Conservation (phyloP, 2,797 vertebrate genomes). For the Semaprochilodus insignis region DNA sequence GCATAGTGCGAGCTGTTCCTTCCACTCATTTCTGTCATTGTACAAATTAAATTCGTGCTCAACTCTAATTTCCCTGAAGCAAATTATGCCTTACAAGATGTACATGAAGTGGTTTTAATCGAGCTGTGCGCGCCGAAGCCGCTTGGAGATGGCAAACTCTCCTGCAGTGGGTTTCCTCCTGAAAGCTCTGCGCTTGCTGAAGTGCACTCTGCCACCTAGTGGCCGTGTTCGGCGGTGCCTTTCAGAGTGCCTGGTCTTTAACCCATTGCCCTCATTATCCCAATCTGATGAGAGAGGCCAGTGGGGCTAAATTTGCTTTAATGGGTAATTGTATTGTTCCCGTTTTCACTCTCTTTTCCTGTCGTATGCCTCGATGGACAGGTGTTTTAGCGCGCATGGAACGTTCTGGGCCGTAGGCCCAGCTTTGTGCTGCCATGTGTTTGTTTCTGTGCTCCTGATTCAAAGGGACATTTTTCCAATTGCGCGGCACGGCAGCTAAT, state of each 20-base stretch:
- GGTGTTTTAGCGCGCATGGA: constrained; percentile 32
- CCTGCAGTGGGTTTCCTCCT: not conserved
- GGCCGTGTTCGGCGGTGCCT: constrained; percentile 49
- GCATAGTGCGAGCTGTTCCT: not conserved
- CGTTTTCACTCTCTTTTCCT: constrained; percentile 16
- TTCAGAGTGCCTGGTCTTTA: constrained; percentile 44
- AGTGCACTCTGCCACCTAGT: constrained; percentile 77
- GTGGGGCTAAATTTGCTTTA: constrained; percentile 39
- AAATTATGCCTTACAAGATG: constrained; percentile 60
- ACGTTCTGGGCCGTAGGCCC: not conserved
- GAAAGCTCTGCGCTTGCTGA: not conserved
- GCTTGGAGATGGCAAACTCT: constrained; percentile 40
- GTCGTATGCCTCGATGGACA: constrained; percentile 21
- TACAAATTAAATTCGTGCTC: constrained; percentile 58
- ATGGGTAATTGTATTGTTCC: constrained; percentile 42
- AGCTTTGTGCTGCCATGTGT: constrained; percentile 9
- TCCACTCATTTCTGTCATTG: constrained; percentile 36
- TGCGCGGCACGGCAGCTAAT: constrained; percentile 71
- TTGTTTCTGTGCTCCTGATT: constrained; percentile 62
- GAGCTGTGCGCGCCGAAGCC: constrained; percentile 37
- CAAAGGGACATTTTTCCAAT: constrained; percentile 81
- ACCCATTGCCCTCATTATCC: constrained; percentile 60
- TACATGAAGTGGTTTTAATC: constrained; percentile 64
- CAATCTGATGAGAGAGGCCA: constrained; percentile 31
- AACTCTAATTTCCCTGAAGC: constrained; percentile 59